Conservation (phyloP, 1,140 invertebrate genomes). For the Macrosteles quadrilineatus region DNA sequence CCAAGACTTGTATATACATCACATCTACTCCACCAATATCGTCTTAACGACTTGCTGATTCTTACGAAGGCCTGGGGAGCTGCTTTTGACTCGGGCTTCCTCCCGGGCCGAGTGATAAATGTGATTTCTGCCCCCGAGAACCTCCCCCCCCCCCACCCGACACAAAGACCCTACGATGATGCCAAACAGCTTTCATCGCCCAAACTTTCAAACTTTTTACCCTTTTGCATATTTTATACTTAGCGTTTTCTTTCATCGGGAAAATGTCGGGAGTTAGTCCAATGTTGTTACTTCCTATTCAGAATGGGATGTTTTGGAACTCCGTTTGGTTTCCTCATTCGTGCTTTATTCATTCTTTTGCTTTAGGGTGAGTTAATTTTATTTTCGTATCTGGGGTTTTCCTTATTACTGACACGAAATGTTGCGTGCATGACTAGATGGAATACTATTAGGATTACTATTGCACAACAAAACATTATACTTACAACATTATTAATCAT, state of each 20-base stretch:
- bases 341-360: too few relatives aligned
- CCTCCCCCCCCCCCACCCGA: not conserved
- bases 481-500: too few relatives aligned
- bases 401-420: too few relatives aligned
- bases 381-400: too few relatives aligned
- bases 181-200: slow-evolving; percentile 14
- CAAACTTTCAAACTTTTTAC: slow-evolving; percentile 23
- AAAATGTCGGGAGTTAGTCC: not conserved
- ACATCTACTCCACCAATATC: not conserved
- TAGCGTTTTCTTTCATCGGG: slow-evolving; percentile 5
- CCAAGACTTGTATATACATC: not conserved
- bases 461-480: too few relatives aligned
- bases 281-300: too few relatives aligned
- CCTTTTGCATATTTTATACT: slow-evolving; percentile 25
- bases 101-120: slow-evolving; percentile 10
- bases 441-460: too few relatives aligned
- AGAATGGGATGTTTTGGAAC: too few relatives aligned
- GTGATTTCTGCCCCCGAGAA: slow-evolving; percentile 3
- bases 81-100: slow-evolving; percentile 7
- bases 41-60: slow-evolving; percentile 20
- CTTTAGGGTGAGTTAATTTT: too few relatives aligned
- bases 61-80: not conserved
- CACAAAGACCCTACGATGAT: slow-evolving; percentile 10
- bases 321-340: too few relatives aligned
- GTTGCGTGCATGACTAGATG: too few relatives aligned